Evolutionary conservation across 2,888 invertebrate genomes (phyloP), one percentile per base, ranked within the genome.

Genomic region (Biston stratarius): DNA sequence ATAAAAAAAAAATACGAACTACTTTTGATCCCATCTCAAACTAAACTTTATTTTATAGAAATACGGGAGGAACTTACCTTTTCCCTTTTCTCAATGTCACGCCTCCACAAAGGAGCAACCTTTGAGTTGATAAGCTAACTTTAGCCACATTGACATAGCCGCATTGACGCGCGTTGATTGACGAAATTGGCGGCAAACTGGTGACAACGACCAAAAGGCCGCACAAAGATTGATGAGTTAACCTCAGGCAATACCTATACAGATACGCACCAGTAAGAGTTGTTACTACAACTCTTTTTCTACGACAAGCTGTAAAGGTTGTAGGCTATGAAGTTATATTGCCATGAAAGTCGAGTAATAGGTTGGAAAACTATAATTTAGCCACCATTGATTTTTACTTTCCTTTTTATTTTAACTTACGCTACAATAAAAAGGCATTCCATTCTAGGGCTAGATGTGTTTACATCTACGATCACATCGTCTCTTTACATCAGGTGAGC

Each of bases 211-310:
- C 71, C 73, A 71, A 74, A 73, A 70, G 64, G 68, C 69, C 62
- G 48, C 33, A 52, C 67, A 45, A 67, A 73, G 73, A 74, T 74
- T 74, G 71, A 74, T 73, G 67, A 65, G 67, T 59, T 71, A 65
- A 63, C 63, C 57, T 44, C 64, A 51, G 53, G 36, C 55, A n/a
- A 42, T 42, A n/a, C n/a, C n/a, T n/a, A 56, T 61, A 60, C 34
- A 55, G 14, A 0, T 24, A 36, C 12, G 14, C 9, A 8, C 0
- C 60, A 56, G 60, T 56, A 61, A 33, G 44, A 5, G 36, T 7
- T n/a, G 52, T 64, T 51, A 49, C 5, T 5, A 14, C 38, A 38
- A 38, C 9, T 6, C 38, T 38, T 6, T 38, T 8, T 38, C 9
- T 38, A 38, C 6, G 9, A 6, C 6, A 1, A 38, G 6, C 1